Evolutionary conservation across 2,888 invertebrate genomes (phyloP), one percentile per base, ranked within the genome.

Genomic region (Mythimna vitellina): DNA sequence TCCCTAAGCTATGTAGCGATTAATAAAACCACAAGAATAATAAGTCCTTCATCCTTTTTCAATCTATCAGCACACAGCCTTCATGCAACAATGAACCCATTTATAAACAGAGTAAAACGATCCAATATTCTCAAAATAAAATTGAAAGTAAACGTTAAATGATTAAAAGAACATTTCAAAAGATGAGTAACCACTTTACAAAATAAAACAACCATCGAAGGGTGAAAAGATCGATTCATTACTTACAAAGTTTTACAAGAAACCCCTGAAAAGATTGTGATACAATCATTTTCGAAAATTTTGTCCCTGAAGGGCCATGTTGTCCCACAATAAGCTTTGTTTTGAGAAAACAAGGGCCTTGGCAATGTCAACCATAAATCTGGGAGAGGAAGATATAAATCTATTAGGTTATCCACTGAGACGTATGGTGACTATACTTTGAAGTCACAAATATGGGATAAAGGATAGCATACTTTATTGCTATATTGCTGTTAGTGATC

Each of bases 321-420:
- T 57, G 32, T 64, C 12, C n/a, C 57, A 49, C n/a, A 29, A n/a
- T 46, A 3, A 14, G 54, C 65, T 70, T 73, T 80, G 80, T 80
- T 80, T 80, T 64, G 57, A 42, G 32, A 68, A 70, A 75, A 70
- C 76, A 76, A 69, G 69, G 58, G 57, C 29, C 38, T 58, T 56
- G 32, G 29, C 60, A 38, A 46, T 64, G 66, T 54, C 60, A 53
- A 64, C 69, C 42, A 77, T 80, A 80, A 80, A 73, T 77, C 73
- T 80, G 61, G 22, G 7, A 54, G 29, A 53, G 76, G 60, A 72
- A 80, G 58, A 66, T 64, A 76, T 80, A 80, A 70, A 81, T 73
- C 68, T 57, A 75, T 78, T 76, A 51, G 56, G 42, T 64, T 25
- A 61, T 64, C 69, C 77, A 66, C 64, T 80, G 53, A 58, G 61